phyloP scores from a whole-genome alignment of 2,888 invertebrate genomes.

The Aphidoletes aphidimyza region DNA sequence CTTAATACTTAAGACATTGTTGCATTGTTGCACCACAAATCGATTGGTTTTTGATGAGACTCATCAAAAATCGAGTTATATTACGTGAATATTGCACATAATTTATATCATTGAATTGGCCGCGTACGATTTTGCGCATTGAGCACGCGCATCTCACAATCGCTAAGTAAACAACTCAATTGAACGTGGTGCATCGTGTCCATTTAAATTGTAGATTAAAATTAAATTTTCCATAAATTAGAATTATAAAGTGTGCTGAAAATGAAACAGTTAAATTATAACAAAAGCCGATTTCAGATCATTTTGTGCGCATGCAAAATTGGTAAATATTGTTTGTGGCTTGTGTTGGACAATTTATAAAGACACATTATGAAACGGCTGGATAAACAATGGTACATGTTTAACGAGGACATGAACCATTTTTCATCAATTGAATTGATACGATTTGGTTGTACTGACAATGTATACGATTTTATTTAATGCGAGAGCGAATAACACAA shows the following conservation, averaged over 20 bases:
- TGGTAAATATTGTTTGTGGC: too few species aligned
- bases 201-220: neutral
- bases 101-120: too few species aligned
- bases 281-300: slow-evolving; percentile 1
- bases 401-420: neutral
- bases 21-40: neutral
- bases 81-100: too few species aligned
- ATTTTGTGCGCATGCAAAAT: neutral
- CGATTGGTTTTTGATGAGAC: too few species aligned
- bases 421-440: slow-evolving; percentile 41
- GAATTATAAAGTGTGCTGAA: slow-evolving; percentile 5
- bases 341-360: too few species aligned
- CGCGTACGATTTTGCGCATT: too few species aligned
- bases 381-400: slow-evolving; percentile 18
- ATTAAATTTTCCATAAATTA: slow-evolving; percentile 16
- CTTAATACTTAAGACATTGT: neutral
- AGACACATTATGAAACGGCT: too few species aligned
- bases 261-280: neutral
- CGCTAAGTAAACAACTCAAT: slow-evolving; percentile 13
- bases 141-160: too few species aligned
- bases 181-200: neutral
- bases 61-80: too few species aligned
- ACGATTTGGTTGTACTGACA: slow-evolving; percentile 17
- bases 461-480: neutral
- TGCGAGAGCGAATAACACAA: neutral